A percentile compares a stretch with the other conserved stretches of the same genome.
Conservation (phyloP, 2,797 vertebrate species). For the Aldrovandia affinis region DNA sequence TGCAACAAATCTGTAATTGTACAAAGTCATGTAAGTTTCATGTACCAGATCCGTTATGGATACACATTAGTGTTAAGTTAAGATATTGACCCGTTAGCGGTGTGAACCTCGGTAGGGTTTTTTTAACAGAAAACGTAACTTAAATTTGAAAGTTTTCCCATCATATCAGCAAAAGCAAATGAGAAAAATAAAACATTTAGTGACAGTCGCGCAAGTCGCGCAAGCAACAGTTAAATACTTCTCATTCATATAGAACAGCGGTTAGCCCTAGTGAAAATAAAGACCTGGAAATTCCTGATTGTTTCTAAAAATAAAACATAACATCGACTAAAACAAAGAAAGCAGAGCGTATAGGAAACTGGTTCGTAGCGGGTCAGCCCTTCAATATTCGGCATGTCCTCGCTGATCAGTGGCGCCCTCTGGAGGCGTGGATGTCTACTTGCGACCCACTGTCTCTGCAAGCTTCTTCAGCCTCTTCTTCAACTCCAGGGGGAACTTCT, state of each 20-base stretch:
- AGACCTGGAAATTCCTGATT: background rate
- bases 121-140: too few species aligned
- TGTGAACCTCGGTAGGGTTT: too few species aligned
- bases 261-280: constrained; percentile 1
- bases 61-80: background rate
- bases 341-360: background rate
- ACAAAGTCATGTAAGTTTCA: background rate
- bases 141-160: background rate
- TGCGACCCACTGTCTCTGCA: constrained; percentile 88
- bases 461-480: constrained; percentile 99
- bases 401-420: constrained; percentile 15
- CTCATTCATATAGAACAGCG: background rate
- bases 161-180: background rate
- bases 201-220: background rate
- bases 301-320: background rate
- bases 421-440: constrained; percentile 69
- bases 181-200: background rate
- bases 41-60: background rate
- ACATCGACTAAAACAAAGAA: background rate
- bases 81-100: background rate
- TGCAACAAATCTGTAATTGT: background rate
- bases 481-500: constrained; percentile 98
- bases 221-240: background rate
- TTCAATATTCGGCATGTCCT: background rate
- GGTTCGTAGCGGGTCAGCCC: background rate